Evolutionary conservation across 2,888 invertebrate genomes (phyloP), one percentile per base, ranked within the genome.

Genomic region (Steinernema carpocapsae): DNA sequence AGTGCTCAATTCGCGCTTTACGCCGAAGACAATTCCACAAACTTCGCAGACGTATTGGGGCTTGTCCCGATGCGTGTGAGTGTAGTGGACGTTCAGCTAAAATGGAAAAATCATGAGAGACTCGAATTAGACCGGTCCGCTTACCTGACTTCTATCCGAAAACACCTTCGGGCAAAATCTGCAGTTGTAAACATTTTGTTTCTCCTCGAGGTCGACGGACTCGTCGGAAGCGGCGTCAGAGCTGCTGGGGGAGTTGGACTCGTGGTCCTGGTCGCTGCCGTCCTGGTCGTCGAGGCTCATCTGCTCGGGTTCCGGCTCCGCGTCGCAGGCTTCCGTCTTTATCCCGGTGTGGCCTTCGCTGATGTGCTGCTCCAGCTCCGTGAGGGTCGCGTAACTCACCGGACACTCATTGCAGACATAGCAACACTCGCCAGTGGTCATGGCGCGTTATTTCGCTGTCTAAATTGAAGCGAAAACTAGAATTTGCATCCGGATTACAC

Each of bases 1-100:
- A 37, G 88, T 88, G 17, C 86, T 80, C 26, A 89, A 82, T 48
- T 88, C 88, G 22, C 88, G 84, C 19, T 88, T 87, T 72, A 88
- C 88, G 7, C 85, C 78, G 80, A 89, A 89, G 43, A 84, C 83
- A 73, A 86, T 86, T 10, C 83, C 83, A 79, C 89, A 89, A 7
- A 85, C 76, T 2, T 79, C 82, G 79, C 89, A 89, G 64, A 83
- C 84, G 81, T 88, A 89, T 42, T 85, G 82, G 56, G 86, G 83
- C 6, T 83, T 80, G 19, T 86, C 84, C 64, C 86, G 83, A 77
- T 88, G 88, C 77, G 87, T 86, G 75, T 84, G 86, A 51, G 83
- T 85, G 80, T 88, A 88, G 76, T 83, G 83, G 19, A 83, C 77
- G 74, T 85, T 84, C 22, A 83, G 76, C 59, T 42, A 17, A 46